A percentile compares a stretch with the other conserved stretches of the same genome.
phyloP scores from a whole-genome alignment of 2,888 invertebrate genomes.

The Lepidocyrtoides sp. region DNA sequence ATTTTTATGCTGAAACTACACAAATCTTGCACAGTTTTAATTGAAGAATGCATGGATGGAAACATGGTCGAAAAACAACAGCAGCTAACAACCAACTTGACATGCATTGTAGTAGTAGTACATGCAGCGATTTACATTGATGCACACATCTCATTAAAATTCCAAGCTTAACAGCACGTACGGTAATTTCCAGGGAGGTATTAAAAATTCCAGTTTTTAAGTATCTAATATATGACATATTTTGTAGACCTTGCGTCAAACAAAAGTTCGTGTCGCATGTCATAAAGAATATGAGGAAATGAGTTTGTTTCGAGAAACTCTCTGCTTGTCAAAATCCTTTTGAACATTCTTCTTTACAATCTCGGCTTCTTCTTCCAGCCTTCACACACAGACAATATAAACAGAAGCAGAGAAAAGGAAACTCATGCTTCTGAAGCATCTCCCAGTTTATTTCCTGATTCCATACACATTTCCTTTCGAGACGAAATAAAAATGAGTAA shows the following conservation, averaged over 20 bases:
- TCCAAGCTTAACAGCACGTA: constrained; percentile 16
- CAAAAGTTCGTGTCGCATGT: neutral
- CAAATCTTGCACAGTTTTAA: constrained; percentile 5
- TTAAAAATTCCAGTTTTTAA: constrained; percentile 25
- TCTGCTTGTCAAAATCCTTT: neutral
- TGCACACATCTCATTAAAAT: constrained; percentile 28
- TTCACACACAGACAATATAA: neutral
- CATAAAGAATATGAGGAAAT: neutral
- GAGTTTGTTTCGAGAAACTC: constrained; percentile 1
- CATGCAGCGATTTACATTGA: neutral
- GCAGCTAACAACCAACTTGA: too few species aligned
- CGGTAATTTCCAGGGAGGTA: neutral
- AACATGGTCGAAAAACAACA: too few species aligned
- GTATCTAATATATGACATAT: constrained; percentile 2
- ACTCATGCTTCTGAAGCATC: neutral
- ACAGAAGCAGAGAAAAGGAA: neutral
- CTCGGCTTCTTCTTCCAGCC: neutral
- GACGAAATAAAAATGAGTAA: constrained; percentile 42
- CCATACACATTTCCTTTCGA: constrained; percentile 50
- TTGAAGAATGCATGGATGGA: constrained; percentile 13
- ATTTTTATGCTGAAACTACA: constrained; percentile 12
- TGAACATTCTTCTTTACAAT: neutral
- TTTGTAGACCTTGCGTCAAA: neutral
- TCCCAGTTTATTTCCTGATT: constrained; percentile 50
- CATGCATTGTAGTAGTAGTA: too few species aligned